Conservation (phyloP, 53 echinoderm and acorn worm genomes). For the Paracentrotus lividus region DNA sequence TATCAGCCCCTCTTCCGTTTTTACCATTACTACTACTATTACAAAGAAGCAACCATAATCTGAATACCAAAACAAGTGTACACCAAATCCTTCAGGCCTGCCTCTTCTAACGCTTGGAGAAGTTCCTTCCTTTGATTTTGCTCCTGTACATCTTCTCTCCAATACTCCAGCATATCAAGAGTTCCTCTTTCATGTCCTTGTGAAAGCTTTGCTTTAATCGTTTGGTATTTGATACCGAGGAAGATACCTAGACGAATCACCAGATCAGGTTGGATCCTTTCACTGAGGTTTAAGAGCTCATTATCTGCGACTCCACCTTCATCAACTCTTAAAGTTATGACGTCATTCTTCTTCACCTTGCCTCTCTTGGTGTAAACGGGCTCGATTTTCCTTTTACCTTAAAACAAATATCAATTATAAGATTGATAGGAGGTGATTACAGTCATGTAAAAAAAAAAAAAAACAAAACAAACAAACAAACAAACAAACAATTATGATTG, state of each 20-base stretch:
- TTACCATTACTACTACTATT: too few species aligned
- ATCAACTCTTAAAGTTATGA: neutral
- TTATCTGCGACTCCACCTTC: neutral
- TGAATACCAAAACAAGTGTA: neutral
- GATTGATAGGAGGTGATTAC: too few species aligned
- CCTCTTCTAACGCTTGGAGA: neutral
- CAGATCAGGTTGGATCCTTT: neutral
- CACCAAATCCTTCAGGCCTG: neutral
- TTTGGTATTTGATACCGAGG: neutral
- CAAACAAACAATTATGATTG: too few species aligned
- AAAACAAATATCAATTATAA: too few species aligned
- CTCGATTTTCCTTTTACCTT: too few species aligned
- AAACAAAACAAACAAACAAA: too few species aligned
- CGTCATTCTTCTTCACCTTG: too few species aligned
- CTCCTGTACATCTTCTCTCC: conserved; percentile 5
- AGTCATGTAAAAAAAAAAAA: too few species aligned
- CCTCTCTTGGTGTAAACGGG: too few species aligned
- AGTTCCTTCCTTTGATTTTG: neutral
- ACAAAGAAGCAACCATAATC: neutral
- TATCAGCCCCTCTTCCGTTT: too few species aligned
- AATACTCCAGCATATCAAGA: neutral
- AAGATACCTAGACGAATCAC: neutral
- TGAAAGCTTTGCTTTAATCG: neutral
- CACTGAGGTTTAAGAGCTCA: conserved; percentile 3
- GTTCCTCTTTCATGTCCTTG: neutral